A percentile compares a stretch with the other conserved stretches of the same genome.
These are phyloP conservation scores for Cossypha niveicapilla DNA, from an alignment of 2,797 vertebrate genomes.

Conservation along the genomic window DNA sequence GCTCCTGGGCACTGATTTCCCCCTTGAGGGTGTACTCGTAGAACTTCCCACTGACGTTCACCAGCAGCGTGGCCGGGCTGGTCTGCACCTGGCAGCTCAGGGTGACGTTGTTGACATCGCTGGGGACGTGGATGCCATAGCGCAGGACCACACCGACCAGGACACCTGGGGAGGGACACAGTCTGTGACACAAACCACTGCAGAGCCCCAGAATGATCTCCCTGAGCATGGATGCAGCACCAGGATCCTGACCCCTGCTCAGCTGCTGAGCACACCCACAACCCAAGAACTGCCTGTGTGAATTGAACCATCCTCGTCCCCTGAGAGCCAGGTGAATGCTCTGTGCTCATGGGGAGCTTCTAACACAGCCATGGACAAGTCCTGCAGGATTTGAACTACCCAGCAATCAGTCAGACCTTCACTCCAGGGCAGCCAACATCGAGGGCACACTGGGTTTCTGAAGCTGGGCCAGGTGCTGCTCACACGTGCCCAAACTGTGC, in stretches of 20 bases:
- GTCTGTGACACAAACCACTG: neutral
- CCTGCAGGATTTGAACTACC: neutral
- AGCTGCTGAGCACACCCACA: neutral
- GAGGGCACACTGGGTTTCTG: rapidly evolving
- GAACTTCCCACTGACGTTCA: constrained; percentile 92
- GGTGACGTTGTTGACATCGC: constrained; percentile 84
- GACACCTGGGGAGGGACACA: constrained; percentile 78
- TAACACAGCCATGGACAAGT: neutral
- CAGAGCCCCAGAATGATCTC: rapidly evolving
- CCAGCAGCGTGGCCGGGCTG: constrained; percentile 89
- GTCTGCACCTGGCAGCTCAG: constrained; percentile 88
- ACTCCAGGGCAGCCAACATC: rapidly evolving
- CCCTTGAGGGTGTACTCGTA: constrained; percentile 96
- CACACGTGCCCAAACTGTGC: rapidly evolving
- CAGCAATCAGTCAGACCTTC: neutral
- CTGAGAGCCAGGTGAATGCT: rapidly evolving
- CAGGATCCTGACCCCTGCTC: neutral
- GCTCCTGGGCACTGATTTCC: constrained; percentile 84
- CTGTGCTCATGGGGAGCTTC: rapidly evolving
- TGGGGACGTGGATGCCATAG: constrained; percentile 90
- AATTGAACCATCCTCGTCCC: rapidly evolving
- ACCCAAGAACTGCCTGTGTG: rapidly evolving
- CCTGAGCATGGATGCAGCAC: neutral
- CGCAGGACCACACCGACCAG: constrained; percentile 91
- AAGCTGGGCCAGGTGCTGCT: neutral